Evolutionary conservation across 2,888 invertebrate species (phyloP).

Genomic region (Andrena hattorfiana): DNA sequence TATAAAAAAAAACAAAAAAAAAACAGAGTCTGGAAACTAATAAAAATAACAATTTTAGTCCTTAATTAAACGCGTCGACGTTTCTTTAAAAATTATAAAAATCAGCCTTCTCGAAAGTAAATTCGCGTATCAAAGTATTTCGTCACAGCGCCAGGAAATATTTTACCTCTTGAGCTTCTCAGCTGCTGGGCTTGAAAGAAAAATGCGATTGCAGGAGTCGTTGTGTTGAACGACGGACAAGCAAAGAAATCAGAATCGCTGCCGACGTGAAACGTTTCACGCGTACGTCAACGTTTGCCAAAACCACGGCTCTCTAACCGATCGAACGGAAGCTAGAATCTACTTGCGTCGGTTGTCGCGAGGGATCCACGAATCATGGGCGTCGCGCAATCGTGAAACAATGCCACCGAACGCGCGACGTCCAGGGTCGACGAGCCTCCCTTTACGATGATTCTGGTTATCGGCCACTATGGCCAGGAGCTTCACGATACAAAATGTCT

Average conservation of each 20-base stretch:
- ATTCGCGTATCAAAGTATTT: constrained; percentile 80
- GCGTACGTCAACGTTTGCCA: background rate
- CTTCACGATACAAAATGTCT: constrained; percentile 38
- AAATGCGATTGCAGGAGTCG: constrained; percentile 55
- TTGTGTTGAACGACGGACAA: constrained; percentile 19
- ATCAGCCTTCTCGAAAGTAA: constrained; percentile 84
- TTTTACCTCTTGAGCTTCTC: constrained; percentile 74
- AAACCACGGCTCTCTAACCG: constrained; percentile 28
- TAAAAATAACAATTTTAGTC: constrained; percentile 77
- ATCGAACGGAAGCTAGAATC: constrained; percentile 58
- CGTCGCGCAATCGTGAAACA: too few relatives aligned
- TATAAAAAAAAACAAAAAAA: constrained; percentile 20
- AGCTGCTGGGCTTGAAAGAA: constrained; percentile 63
- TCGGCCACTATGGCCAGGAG: constrained; percentile 7
- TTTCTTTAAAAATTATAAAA: constrained; percentile 80
- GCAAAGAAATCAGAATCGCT: constrained; percentile 10
- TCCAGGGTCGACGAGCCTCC: constrained; percentile 10
- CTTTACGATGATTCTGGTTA: constrained; percentile 40
- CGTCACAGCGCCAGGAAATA: constrained; percentile 83
- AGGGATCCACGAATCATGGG: constrained; percentile 13
- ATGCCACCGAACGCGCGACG: background rate
- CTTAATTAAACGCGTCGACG: constrained; percentile 78
- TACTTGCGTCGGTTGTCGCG: constrained; percentile 13
- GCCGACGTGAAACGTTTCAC: constrained; percentile 12
- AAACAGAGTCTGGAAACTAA: constrained; percentile 71